A percentile compares a stretch with the other conserved stretches of the same genome.
phyloP scores from a whole-genome alignment of 2,113 vertebrate genomes.

The Laticauda colubrina region DNA sequence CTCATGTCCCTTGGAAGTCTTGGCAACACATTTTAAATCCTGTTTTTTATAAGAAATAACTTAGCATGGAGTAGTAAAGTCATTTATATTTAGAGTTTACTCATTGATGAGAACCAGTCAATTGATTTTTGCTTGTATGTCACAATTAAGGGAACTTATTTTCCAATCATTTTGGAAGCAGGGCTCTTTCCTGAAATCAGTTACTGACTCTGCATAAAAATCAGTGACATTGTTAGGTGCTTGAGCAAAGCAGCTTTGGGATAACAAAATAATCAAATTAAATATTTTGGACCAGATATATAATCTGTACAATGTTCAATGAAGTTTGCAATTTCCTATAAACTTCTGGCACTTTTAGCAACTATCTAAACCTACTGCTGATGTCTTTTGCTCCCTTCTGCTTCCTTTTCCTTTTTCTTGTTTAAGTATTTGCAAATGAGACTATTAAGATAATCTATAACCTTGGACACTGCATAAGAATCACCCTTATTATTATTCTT shows the following conservation, averaged over 20 bases:
- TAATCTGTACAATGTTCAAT: not conserved
- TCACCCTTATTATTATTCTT: not conserved
- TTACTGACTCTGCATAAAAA: not conserved
- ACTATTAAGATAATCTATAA: not conserved
- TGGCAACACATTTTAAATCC: not conserved
- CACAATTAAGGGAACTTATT: not conserved
- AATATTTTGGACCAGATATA: not conserved
- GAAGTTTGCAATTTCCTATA: not conserved
- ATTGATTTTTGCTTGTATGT: not conserved
- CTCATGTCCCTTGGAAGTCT: not conserved
- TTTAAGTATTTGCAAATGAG: not conserved
- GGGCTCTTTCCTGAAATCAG: not conserved
- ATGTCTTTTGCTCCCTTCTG: not conserved
- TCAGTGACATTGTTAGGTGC: not conserved
- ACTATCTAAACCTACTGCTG: not conserved
- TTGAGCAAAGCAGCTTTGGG: not conserved
- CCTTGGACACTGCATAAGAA: not conserved
- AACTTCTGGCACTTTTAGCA: not conserved
- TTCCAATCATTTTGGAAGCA: slow-evolving; percentile 1
- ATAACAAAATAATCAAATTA: slow-evolving; percentile 16
- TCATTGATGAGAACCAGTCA: not conserved
- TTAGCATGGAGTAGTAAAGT: not conserved
- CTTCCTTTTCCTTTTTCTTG: not conserved
- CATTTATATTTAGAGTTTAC: slow-evolving; percentile 1
- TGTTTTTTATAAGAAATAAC: not conserved